Percentiles rank a stretch among this genome's conserved stretches.
Conservation (phyloP, 64 coral and sea anemone genomes). For the Trachythela sp. region DNA sequence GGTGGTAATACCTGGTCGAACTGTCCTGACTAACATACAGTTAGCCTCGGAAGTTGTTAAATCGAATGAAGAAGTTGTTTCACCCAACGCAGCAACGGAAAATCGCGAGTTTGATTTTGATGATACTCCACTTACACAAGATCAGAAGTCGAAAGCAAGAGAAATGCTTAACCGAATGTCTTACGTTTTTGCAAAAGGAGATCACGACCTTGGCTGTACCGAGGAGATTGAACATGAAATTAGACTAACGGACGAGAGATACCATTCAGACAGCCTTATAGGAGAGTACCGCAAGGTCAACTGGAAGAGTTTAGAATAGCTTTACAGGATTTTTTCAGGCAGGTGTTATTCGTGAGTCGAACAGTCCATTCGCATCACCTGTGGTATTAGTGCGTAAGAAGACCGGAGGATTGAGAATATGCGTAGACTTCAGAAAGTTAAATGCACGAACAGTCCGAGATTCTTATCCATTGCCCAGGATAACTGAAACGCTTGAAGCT, state of each 20-base stretch:
- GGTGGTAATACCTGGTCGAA: not conserved
- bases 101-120: not conserved
- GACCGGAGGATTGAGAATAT: too few species aligned
- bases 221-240: conserved; percentile 22
- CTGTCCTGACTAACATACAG: too few species aligned
- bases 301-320: too few species aligned
- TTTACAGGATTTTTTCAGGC: too few species aligned
- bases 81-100: not conserved
- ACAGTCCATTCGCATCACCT: too few species aligned
- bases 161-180: not conserved
- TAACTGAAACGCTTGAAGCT: conserved; percentile 39
- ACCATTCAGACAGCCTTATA: conserved; percentile 18
- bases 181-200: not conserved
- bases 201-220: too few species aligned
- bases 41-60: not conserved
- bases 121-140: not conserved
- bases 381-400: too few species aligned
- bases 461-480: conserved; percentile 41
- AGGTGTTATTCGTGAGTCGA: too few species aligned
- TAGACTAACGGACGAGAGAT: not conserved
- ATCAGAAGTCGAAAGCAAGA: not conserved
- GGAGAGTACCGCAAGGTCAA: too few species aligned
- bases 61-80: not conserved
- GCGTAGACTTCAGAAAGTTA: too few species aligned
- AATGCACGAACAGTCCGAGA: conserved; percentile 26